Base-by-base conservation (phyloP, 2,797 vertebrate species). In the Diplodus sargus region DNA sequence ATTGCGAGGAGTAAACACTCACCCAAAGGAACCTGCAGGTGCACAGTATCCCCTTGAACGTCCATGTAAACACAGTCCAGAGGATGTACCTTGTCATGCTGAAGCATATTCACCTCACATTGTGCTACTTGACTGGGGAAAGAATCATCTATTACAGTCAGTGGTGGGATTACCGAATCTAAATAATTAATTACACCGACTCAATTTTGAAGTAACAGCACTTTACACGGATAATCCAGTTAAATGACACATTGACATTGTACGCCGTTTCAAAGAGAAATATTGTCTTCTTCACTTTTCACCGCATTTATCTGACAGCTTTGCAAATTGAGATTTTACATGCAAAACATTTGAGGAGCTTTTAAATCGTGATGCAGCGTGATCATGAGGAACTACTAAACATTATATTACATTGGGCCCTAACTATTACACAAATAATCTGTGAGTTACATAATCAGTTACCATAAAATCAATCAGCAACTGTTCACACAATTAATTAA, bases 21-120 rank as follows among this genome's bases (percentile, higher is more conserved):
- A 95, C 95, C 95, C 95, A 96, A 11, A 96, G 91, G 86, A 94
- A 95, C 85, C 93, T 92, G 89, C 92, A 95, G 53, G 92, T 93
- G 83, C 87, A 94, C 76, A 95, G 81, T 49, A 95, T 79, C 49
- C 93, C 92, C 60, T 90, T 93, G 51, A 93, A 86, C 20, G 93
- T 94, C 93, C 93, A 95, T 30, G 76, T 87, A 74, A 90, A 83
- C 23, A 86, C 81, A 49, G 89, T 85, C 91, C 88, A 87, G 28
- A 94, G 72, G 72, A 90, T 79, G 58, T 83, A 84, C 20, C 85
- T 25, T 53, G 78, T 75, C 93, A 93, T 94, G 72, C 54, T 89
- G 82, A 48, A 48, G 49, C 83, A 83, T 85, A 68, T 78, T 84
- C 82, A 34, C 59, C 39, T 85, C 76, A 89, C 86, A 88, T 88